Evolutionary conservation across 2,888 invertebrate species (phyloP).

Genomic region (Harpagoxenus sublaevis): DNA sequence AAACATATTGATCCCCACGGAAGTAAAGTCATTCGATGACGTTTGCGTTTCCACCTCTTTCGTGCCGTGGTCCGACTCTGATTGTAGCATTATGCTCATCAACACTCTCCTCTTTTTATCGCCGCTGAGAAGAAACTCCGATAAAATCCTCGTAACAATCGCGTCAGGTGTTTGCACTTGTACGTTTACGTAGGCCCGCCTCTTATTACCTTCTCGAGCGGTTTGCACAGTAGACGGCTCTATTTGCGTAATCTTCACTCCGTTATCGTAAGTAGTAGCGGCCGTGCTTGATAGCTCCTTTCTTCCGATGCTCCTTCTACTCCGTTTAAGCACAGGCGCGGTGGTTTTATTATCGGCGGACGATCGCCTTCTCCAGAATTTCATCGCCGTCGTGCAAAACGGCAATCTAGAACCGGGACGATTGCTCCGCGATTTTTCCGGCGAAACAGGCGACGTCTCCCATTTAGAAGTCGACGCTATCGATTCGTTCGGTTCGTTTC

Average conservation of each 20-base stretch:
- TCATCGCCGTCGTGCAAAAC: neutral
- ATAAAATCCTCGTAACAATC: constrained; percentile 65
- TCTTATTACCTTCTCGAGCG: constrained; percentile 29
- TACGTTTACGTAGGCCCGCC: constrained; percentile 56
- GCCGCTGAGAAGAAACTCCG: constrained; percentile 56
- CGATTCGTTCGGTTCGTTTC: neutral
- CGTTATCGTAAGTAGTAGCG: neutral
- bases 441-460: neutral
- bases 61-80: constrained; percentile 21
- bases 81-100: constrained; percentile 66
- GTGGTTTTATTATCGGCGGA: neutral
- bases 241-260: constrained; percentile 31
- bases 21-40: constrained; percentile 28
- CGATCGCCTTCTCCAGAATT: constrained; percentile 9
- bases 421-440: neutral
- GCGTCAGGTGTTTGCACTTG: constrained; percentile 67
- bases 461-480: constrained; percentile 28
- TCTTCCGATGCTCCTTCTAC: neutral
- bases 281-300: neutral
- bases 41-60: constrained; percentile 17
- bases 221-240: constrained; percentile 7
- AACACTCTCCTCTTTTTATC: constrained; percentile 58
- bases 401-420: neutral
- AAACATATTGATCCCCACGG: constrained; percentile 27
- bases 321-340: constrained; percentile 15